Conservation (phyloP, 2,797 vertebrate species). For the Sternotherus odoratus region DNA sequence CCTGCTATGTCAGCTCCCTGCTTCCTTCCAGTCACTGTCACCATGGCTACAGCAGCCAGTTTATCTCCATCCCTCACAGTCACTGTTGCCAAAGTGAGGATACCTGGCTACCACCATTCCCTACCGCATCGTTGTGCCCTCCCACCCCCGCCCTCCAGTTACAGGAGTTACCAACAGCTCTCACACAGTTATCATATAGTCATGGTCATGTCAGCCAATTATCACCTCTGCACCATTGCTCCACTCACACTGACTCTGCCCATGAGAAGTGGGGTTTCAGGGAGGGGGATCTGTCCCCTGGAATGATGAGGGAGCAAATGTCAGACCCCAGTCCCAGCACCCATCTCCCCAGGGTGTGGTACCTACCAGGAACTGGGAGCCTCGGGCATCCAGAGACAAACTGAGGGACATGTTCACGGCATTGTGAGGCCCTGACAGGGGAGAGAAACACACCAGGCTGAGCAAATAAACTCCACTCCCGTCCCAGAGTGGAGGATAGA, state of each 20-base stretch:
- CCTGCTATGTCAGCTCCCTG: too few relatives aligned
- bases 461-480: neutral
- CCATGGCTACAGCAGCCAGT: too few relatives aligned
- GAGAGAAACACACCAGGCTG: neutral
- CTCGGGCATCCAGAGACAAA: slow-evolving; percentile 16
- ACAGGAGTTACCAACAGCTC: neutral
- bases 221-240: neutral
- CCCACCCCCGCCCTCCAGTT: neutral
- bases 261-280: neutral
- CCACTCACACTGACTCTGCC: neutral
- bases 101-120: neutral
- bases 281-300: too few relatives aligned
- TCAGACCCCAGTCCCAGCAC: neutral
- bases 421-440: neutral
- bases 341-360: neutral
- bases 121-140: neutral
- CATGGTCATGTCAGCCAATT: neutral
- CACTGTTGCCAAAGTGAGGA: neutral
- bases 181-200: too few relatives aligned
- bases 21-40: accelerated
- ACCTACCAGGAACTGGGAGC: slow-evolving; percentile 51
- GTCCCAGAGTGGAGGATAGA: neutral
- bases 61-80: too few relatives aligned
- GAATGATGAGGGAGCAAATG: neutral
- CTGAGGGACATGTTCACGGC: slow-evolving; percentile 58